Base-by-base conservation (phyloP, 2,113 vertebrate genomes). In the Zosterops hypoxanthus region DNA sequence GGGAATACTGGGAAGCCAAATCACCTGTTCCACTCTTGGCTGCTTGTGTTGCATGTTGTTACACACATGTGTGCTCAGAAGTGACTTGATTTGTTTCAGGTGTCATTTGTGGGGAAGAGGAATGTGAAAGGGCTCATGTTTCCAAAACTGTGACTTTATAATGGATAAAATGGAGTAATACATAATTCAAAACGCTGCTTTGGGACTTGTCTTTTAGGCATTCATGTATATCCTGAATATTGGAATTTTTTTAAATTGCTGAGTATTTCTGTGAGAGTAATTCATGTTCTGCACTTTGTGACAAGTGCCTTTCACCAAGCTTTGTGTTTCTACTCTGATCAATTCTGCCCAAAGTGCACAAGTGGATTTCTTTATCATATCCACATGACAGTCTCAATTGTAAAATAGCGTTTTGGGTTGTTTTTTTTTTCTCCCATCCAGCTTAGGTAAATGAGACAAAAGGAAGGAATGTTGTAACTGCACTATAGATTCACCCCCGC, bases 321-420 rank as follows among this genome's bases (percentile, higher is more conserved):
- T 82, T 64, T 46, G 14, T 44, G 4, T 42, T 61, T 33, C 29
- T 59, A 9, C 82, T 79, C 65, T n/a, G 20, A 61, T 41, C 15
- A 77, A 19, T 69, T 80, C 41, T 44, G 25, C 15, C 2, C 36
- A 24, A 59, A 72, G 14, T 52, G 34, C 41, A 53, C 26, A 31
- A 88, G 9, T 36, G 49, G 11, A 15, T 88, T 88, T 60, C 70
- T 76, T 24, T 59, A 61, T 11, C 22, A 36, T 36, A 33, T 10
- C 63, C 25, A n/a, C 5, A 4, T 12, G 52, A 8, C 8, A 66
- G 13, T 23, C 20, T 81, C 3, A 46, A 4, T 12, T 59, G 6
- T 50, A n/a, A 90, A 80, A 42, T 0, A 56, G 31, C 26, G 1
- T 1, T 19, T 5, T 19, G 21, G 12, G 9, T 0, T 3, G 12